These are phyloP conservation scores for Anolis apletophallus DNA, from an alignment of 2,797 vertebrate species.

Conservation along the genomic window DNA sequence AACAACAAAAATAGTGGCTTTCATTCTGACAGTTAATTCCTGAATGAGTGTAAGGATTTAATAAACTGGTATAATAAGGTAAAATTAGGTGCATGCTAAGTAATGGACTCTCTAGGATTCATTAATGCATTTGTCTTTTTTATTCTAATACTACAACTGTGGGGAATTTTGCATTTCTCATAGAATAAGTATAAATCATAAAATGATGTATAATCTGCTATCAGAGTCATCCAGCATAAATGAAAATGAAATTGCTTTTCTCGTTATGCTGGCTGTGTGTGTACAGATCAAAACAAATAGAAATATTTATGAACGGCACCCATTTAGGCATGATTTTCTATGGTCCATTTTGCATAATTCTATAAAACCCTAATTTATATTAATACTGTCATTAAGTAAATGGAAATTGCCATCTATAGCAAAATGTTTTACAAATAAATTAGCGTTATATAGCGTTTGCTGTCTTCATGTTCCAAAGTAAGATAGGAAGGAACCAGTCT, in stretches of 20 bases:
- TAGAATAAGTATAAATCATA: background rate
- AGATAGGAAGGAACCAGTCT: background rate
- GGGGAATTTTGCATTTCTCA: background rate
- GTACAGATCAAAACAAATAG: background rate
- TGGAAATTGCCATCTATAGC: background rate
- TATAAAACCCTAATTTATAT: background rate
- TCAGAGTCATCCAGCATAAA: background rate
- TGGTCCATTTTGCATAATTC: background rate
- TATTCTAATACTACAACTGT: background rate
- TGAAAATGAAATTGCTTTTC: conserved; percentile 24
- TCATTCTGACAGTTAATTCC: conserved; percentile 24
- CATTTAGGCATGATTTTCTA: background rate
- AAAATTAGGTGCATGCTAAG: background rate
- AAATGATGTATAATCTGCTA: background rate
- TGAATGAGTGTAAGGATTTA: background rate
- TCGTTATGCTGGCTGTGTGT: background rate
- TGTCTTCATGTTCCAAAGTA: background rate
- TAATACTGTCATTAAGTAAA: background rate
- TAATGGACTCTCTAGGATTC: background rate
- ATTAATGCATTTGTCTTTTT: background rate
- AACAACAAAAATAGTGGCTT: conserved; percentile 71
- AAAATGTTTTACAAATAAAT: background rate
- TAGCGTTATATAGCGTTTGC: background rate
- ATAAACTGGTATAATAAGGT: background rate
- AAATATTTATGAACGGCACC: background rate